Conservation (phyloP, 2,888 invertebrate species). For the Rhorus exstirpatorius region DNA sequence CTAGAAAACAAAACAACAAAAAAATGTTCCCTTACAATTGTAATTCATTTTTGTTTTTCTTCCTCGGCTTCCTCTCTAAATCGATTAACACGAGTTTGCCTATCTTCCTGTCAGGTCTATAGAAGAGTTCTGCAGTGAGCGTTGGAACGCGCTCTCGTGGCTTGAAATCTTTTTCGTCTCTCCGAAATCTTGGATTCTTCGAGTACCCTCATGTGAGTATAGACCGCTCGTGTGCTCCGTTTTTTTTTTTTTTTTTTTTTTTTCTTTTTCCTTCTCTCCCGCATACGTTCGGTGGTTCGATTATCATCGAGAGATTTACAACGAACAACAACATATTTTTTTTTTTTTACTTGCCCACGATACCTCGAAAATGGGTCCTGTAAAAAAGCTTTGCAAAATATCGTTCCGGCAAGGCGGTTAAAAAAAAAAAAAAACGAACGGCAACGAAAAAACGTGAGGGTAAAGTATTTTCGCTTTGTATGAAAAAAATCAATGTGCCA, state of each 20-base stretch:
- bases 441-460: not conserved
- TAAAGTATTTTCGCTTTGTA: slow-evolving; percentile 24
- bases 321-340: not conserved
- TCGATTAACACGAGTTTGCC: slow-evolving; percentile 68
- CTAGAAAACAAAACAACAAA: not conserved
- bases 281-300: slow-evolving; percentile 31
- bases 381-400: slow-evolving; percentile 21
- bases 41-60: slow-evolving; percentile 8
- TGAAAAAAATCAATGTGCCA: slow-evolving; percentile 29
- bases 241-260: slow-evolving; percentile 16
- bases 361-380: too few species aligned
- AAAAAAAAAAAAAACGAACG: slow-evolving; percentile 12
- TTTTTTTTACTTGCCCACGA: not conserved
- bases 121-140: slow-evolving; percentile 79
- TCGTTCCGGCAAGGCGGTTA: not conserved
- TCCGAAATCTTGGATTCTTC: slow-evolving; percentile 76
- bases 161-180: slow-evolving; percentile 78
- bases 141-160: slow-evolving; percentile 80
- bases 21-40: not conserved
- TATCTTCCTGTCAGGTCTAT: slow-evolving; percentile 82
- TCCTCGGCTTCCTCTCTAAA: not conserved
- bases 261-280: too few species aligned
- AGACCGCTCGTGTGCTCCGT: slow-evolving; percentile 32
- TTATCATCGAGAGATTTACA: not conserved
- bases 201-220: slow-evolving; percentile 81